Conservation (phyloP, 1,140 invertebrate genomes). For the Camponotus floridanus region DNA sequence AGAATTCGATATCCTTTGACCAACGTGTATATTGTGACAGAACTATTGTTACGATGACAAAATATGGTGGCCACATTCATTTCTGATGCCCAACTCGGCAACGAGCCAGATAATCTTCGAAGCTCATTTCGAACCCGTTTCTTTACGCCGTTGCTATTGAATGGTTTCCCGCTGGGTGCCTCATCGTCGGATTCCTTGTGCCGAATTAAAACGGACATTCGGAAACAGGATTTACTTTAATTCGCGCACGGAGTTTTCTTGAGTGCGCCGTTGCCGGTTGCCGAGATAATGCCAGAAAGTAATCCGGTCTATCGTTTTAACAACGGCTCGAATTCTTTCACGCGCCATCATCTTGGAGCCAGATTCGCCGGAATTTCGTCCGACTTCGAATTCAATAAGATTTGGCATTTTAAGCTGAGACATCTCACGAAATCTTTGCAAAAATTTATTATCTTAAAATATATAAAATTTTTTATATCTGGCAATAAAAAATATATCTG, state of each 20-base stretch:
- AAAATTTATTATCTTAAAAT: neutral
- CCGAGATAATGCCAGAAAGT: slow-evolving; percentile 71
- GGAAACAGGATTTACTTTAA: slow-evolving; percentile 76
- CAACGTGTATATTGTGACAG: slow-evolving; percentile 67
- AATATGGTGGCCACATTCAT: slow-evolving; percentile 69
- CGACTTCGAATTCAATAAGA: slow-evolving; percentile 8
- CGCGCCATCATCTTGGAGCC: slow-evolving; percentile 51
- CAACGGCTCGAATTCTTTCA: slow-evolving; percentile 56
- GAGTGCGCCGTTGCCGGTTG: slow-evolving; percentile 59
- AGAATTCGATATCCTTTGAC: slow-evolving; percentile 10
- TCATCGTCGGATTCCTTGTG: slow-evolving; percentile 56
- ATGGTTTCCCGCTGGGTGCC: slow-evolving; percentile 74
- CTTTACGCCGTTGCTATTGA: slow-evolving; percentile 66
- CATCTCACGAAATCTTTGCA: neutral
- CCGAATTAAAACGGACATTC: slow-evolving; percentile 74
- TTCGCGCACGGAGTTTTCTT: slow-evolving; percentile 72
- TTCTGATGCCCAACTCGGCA: slow-evolving; percentile 69
- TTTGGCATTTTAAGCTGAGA: slow-evolving; percentile 7
- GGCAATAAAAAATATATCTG: neutral
- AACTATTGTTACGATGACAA: slow-evolving; percentile 69
- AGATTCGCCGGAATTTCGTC: slow-evolving; percentile 66
- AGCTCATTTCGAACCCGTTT: slow-evolving; percentile 75
- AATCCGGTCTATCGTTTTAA: slow-evolving; percentile 71
- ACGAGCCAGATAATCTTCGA: slow-evolving; percentile 73
- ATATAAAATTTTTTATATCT: neutral